Evolutionary conservation across 1,140 invertebrate genomes (phyloP), one percentile per base, ranked within the genome.

Genomic region (Probaryconus sp.): DNA sequence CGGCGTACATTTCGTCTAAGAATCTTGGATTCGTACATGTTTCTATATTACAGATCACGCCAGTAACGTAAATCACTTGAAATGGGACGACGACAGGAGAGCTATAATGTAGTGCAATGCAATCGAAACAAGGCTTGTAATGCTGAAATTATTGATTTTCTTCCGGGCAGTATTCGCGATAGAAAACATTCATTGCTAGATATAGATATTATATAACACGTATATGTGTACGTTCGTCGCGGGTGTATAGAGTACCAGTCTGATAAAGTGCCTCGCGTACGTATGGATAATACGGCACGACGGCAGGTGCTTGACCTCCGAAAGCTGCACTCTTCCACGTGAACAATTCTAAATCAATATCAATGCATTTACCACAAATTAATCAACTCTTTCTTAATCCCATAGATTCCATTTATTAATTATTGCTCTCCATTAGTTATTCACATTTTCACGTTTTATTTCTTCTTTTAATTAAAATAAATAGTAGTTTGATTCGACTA

Each of bases 121-220:
- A 60, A 73, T 73, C 60, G 72, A 61, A 69, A 76, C 58, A 24
- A 70, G 58, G 55, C 56, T 13, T 55, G 58, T 56, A 56, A 50
- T 37, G 61, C 48, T 35, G 17, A 65, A 61, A 73, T 69, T 73
- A 74, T 69, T 65, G 65, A 77, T 77, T 75, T 67, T 53, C 51
- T 60, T 65, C 47, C 28, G 61, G 38, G 40, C 63, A 58, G 26
- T 70, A 74, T 69, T 58, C 30, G 56, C 38, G 31, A 65, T 71
- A 67, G 40, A 76, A 71, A 61, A 71, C 67, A 67, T 48, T 70
- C 42, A 67, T 76, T 42, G 40, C 51, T 71, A 45, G 40, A 60
- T 61, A 51, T 38, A 64, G 30, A 56, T 58, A 73, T 56, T 72
- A 72, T 60, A 60, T 63, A 71, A 50, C 30, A 61, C 56, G 9